Evolutionary conservation across 2,113 vertebrate genomes (phyloP).

Genomic region (Progne subis): DNA sequence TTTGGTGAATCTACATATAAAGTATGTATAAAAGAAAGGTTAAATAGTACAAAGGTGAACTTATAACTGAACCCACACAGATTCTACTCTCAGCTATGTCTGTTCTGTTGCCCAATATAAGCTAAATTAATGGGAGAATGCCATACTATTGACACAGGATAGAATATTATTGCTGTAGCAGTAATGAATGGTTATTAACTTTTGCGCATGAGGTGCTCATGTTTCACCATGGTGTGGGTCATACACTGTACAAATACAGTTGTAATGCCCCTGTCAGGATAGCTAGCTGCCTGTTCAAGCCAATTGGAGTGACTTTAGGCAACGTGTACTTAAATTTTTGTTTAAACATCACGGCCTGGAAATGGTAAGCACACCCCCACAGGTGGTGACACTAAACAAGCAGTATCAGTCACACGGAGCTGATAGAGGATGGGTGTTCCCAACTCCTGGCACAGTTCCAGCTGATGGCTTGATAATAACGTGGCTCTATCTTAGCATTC

Average conservation of each 20-base stretch:
- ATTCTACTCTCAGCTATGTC: background rate
- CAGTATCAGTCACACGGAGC: constrained; percentile 5
- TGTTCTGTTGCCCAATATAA: background rate
- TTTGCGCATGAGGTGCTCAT: background rate
- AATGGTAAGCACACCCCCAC: background rate
- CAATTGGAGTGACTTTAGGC: background rate
- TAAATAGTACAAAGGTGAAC: background rate
- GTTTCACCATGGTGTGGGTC: background rate
- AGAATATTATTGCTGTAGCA: background rate
- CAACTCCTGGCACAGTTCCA: background rate
- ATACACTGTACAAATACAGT: background rate
- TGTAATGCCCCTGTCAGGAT: background rate
- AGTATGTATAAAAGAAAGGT: background rate
- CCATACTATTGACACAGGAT: background rate
- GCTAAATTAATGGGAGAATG: background rate
- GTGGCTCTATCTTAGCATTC: background rate
- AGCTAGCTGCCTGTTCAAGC: background rate
- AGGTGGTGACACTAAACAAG: constrained; percentile 37
- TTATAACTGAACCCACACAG: background rate
- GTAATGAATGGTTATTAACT: background rate
- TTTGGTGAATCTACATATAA: background rate
- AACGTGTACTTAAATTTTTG: constrained; percentile 44
- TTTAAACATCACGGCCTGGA: background rate
- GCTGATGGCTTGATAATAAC: background rate
- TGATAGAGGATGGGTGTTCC: constrained; percentile 47